Conservation (phyloP, 2,888 invertebrate species). For the Omphaloscelis lunosa region DNA sequence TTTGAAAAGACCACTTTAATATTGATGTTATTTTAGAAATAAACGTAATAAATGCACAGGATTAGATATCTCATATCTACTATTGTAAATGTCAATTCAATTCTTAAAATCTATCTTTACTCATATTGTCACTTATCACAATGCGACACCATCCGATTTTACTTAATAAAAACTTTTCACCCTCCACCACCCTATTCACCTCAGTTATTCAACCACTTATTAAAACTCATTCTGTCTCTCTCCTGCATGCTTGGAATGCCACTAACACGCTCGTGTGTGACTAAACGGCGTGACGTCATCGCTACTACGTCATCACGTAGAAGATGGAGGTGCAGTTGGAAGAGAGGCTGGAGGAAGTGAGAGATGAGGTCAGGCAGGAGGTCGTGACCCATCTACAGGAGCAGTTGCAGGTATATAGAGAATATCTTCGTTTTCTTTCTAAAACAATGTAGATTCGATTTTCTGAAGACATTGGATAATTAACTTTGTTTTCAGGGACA, state of each 20-base stretch:
- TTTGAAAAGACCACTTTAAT: neutral
- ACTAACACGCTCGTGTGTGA: conserved; percentile 86
- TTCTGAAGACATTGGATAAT: neutral
- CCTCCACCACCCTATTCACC: conserved; percentile 44
- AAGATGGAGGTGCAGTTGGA: conserved; percentile 75
- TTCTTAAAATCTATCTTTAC: neutral
- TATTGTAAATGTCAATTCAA: neutral
- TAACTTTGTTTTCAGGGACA: neutral
- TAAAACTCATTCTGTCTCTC: conserved; percentile 74
- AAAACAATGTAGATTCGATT: neutral
- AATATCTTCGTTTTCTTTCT: neutral
- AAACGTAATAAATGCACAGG: neutral
- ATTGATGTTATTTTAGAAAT: neutral
- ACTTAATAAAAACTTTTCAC: neutral
- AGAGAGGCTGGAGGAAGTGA: conserved; percentile 74
- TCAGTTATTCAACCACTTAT: conserved; percentile 60
- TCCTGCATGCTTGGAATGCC: conserved; percentile 87
- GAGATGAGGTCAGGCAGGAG: conserved; percentile 92
- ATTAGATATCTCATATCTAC: neutral
- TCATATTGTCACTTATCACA: conserved; percentile 8
- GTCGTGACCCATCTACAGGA: conserved; percentile 93
- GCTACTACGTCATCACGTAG: conserved; percentile 61
- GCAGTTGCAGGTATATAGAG: conserved; percentile 93
- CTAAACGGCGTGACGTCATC: conserved; percentile 73
- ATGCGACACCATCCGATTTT: neutral